A percentile compares a stretch with the other conserved stretches of the same genome.
phyloP scores from a whole-genome alignment of 2,888 invertebrate species.

The Melieria crassipennis region DNA sequence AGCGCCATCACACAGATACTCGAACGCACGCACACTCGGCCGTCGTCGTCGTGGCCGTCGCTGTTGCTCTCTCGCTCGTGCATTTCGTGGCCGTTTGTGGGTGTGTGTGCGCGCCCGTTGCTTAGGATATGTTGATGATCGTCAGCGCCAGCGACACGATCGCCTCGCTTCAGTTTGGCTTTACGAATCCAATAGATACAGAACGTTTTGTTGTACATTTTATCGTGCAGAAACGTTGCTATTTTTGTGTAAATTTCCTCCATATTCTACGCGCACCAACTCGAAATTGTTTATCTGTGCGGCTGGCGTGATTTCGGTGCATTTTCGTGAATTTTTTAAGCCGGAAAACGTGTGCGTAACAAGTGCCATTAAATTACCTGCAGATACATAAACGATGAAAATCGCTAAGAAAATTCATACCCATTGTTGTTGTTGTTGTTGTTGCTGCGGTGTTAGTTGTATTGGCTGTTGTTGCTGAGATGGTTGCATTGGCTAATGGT shows the following conservation, averaged over 20 bases:
- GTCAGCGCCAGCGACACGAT: conserved; percentile 48
- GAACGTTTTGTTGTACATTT: conserved; percentile 49
- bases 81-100: conserved; percentile 19
- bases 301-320: too few species aligned
- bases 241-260: neutral
- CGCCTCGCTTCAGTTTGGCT: conserved; percentile 64
- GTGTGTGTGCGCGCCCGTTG: conserved; percentile 32
- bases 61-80: neutral
- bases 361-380: too few species aligned
- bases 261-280: too few species aligned
- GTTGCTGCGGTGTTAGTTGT: too few species aligned
- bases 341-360: too few species aligned
- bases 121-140: conserved; percentile 55
- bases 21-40: neutral
- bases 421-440: too few species aligned
- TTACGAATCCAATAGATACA: conserved; percentile 63
- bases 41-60: neutral
- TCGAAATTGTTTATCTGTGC: too few species aligned
- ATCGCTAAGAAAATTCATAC: too few species aligned
- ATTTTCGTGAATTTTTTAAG: too few species aligned
- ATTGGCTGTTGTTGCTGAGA: too few species aligned
- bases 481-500: too few species aligned
- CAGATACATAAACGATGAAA: too few species aligned
- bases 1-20: conserved; percentile 1
- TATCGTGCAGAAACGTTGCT: conserved; percentile 23